Base-by-base conservation (phyloP, 2,113 vertebrate species). In the Sitta europaea region DNA sequence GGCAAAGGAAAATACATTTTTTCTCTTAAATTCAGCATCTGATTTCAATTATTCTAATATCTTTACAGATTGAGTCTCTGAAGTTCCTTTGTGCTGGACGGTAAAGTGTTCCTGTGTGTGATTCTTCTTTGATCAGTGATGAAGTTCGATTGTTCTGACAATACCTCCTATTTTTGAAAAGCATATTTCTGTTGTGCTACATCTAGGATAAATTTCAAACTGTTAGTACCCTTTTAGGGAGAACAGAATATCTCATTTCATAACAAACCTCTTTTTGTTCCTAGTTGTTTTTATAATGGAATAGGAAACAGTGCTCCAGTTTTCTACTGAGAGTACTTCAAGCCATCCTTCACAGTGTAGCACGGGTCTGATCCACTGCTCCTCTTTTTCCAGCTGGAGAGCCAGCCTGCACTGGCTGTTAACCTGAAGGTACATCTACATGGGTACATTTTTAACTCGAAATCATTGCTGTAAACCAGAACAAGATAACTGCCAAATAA, bases 241-340 rank as follows among this genome's bases (percentile, higher is more conserved):
- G 57, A 70, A 67, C 22, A 74, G 43, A 77, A 74, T 59, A 74
- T 74, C 33, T 93, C 20, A 57, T 75, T 91, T 82, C 53, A 63
- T 59, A 88, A 65, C 62, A 86, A 91, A 95, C 16, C 20, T 86
- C 63, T 87, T 92, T 95, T 67, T 75, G 31, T 89, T 84, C 38
- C 48, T 77, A 6, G n/a, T 40, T 22, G 1, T 70, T 42, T 71
- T 84, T 81, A 51, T 40, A 86, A 40, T 59, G 53, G 77, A 77
- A 75, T 21, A 77, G 75, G 63, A 96, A 96, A 77, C 3, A 3
- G 28, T 16, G 33, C 28, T 75, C n/a, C 40, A 90, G 57, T 92
- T 91, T 77, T 91, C 92, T 63, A 4, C 57, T 1, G 2, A 89
- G 84, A 57, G 63, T 45, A 55, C 48, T 87, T 87, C 15, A 90